Evolutionary conservation across 2,888 invertebrate genomes (phyloP), one percentile per base, ranked within the genome.

Genomic region (Mythimna lalbum): DNA sequence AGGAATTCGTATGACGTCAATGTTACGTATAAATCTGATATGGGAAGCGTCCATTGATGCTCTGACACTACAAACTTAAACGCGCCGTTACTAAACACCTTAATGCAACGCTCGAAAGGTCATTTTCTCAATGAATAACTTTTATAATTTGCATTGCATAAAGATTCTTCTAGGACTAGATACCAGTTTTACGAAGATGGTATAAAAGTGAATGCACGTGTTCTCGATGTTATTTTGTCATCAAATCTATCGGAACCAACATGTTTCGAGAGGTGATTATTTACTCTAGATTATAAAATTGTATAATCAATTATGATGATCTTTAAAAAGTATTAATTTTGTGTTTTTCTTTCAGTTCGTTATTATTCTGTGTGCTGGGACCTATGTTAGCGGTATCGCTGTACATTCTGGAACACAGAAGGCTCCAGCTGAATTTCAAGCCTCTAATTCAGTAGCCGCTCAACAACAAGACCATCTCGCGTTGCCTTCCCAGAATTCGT

Each of bases 191-290:
- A 78, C 78, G 78, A 82, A 82, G 84, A 87, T 85, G 89, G 85
- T 95, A 95, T 95, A 95, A 91, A 95, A 94, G 93, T 89, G 92
- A 92, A 90, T 83, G 92, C 88, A 79, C 84, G 78, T 87, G 85
- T 89, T 83, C 84, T 89, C 86, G 80, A 87, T 91, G 90, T 91
- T 91, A 94, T 90, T 93, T 90, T 89, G 89, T 90, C 88, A 89
- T 88, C 84, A 85, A 87, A 90, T 85, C 39, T 73, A 73, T 69
- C 82, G 86, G 81, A 85, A 82, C 85, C 86, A 93, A 90, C 90
- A 95, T 95, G 95, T 90, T 89, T 87, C 89, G 88, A 77, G 91
- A 93, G 94, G 95, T 94, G 91, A 80, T 84, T 78, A 70, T 73
- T 68, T 69, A 50, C 49, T 62, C 23, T 60, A 55, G 6, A 52